Base-by-base conservation (phyloP, 2,888 invertebrate genomes). In the Apeira syringaria region DNA sequence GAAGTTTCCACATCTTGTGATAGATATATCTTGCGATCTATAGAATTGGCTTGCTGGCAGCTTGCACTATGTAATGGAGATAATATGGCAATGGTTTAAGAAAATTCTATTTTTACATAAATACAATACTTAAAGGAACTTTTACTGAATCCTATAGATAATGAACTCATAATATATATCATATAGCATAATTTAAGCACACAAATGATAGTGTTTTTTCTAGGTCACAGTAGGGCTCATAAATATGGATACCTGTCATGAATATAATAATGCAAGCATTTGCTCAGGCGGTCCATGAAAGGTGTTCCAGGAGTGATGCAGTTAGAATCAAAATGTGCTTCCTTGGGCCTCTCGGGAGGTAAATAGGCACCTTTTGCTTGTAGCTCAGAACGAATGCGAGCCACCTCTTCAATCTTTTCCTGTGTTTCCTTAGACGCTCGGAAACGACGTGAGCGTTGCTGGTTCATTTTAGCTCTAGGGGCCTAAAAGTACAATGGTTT, bases 281-380 rank as follows among this genome's bases (percentile, higher is more conserved):
- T 90, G 82, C 96, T 98, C 41, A 99, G 91, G 24, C 96, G 90
- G 59, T 96, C 97, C 98, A 99, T 99, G 73, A 99, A 99, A 0
- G 98, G 98, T 3, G 99, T 99, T n/a, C 99, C 99, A 0, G 99
- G 99, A 0, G 99, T 99, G 68, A 99, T 99, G 73, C 99, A 99
- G 81, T 99, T 99, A 39, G 98, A 98, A 81, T 99, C 99, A 79
- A 99, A 99, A 84, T 99, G 98, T 26, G 96, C 96, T 58, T 94
- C 96, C 67, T 97, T 96, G 0, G 95, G 93, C 82, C 98, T 99
- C 68, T 96, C 95, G 0, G 96, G 95, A 0, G 97, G 97, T 35
- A 97, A 79, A 56, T 92, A 90, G 8, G 93, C 94, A 0, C 97
- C 97, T 68, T 94, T 94, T 1, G 91, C 80, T 35, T 91, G 71